Evolutionary conservation across 2,113 vertebrate genomes (phyloP).

Genomic region (Microcebus murinus): DNA sequence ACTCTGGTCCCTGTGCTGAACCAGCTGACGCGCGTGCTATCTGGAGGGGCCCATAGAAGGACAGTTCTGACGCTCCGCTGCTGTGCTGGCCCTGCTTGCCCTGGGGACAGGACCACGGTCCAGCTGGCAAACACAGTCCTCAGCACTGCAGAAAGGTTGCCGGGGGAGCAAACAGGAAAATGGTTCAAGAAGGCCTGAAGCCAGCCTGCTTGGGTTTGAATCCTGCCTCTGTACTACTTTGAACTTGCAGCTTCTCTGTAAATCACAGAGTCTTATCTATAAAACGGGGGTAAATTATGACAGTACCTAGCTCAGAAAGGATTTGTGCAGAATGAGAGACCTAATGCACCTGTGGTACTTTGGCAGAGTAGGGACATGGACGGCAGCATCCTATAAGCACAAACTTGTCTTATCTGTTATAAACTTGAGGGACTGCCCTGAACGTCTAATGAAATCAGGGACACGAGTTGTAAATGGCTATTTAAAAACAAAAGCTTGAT

Average conservation of each 20-base stretch:
- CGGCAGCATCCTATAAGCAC: not conserved
- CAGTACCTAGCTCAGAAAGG: not conserved
- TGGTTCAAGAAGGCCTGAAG: rapidly evolving
- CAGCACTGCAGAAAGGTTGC: not conserved
- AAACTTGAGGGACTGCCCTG: not conserved
- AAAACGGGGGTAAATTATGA: not conserved
- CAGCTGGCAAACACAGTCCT: not conserved
- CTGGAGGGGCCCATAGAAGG: not conserved
- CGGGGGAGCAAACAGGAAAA: rapidly evolving
- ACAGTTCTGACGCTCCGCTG: not conserved
- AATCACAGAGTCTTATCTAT: not conserved
- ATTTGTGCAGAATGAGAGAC: not conserved
- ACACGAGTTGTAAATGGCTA: not conserved
- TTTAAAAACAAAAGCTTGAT: not conserved
- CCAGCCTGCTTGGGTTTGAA: not conserved
- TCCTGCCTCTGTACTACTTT: not conserved
- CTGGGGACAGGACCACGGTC: too few species aligned
- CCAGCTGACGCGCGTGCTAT: rapidly evolving
- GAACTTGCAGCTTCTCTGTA: not conserved
- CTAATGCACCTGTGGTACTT: not conserved
- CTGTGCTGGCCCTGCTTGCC: not conserved
- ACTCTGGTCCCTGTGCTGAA: not conserved
- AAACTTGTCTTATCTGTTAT: not conserved
- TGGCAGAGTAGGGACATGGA: rapidly evolving
- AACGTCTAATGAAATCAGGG: rapidly evolving